Evolutionary conservation across 2,888 invertebrate genomes (phyloP), one percentile per base, ranked within the genome.

Genomic region (Oegoconia quadripuncta): DNA sequence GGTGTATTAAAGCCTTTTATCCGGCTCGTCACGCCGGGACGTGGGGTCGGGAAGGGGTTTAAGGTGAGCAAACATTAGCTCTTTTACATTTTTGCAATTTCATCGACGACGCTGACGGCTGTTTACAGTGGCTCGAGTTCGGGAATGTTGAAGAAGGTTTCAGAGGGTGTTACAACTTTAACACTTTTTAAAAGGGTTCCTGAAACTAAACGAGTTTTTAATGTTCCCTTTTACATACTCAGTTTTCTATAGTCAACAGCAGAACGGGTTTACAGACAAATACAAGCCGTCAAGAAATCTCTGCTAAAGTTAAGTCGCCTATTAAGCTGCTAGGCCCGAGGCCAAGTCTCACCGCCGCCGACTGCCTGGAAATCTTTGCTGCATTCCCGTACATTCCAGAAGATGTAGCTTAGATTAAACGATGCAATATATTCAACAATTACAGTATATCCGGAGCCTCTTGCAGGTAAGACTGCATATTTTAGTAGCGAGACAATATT

Each of bases 1-100:
- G 86, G 86, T 87, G 86, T 87, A 87, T 87, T 87, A 87, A 87
- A 87, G 87, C 86, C 86, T 86, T 87, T 87, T 86, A 87, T 86
- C 86, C 86, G 77, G 83, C 84, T 87, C 87, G 86, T 87, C 86
- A 86, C 86, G 83, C 81, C 66, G 72, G 74, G 59, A 64, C 74
- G 72, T 74, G 77, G 83, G 86, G 82, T 79, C 74, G 80, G 74
- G 81, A 83, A 86, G 81, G 81, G 86, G 86, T 84, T 84, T 80
- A 83, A 87, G 86, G 87, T 86, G 84, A 72, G 80, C 81, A 87
- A 87, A 87, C 86, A 86, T 86, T 84, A 87, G 82, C 86, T 86
- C 86, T 83, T 86, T 86, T 82, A 87, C 79, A 87, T 87, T 87
- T 87, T 86, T 86, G 87, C 84, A 87, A 87, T 87, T 86, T 86